phyloP scores from a whole-genome alignment of 2,888 invertebrate genomes.

The Oligia latruncula region DNA sequence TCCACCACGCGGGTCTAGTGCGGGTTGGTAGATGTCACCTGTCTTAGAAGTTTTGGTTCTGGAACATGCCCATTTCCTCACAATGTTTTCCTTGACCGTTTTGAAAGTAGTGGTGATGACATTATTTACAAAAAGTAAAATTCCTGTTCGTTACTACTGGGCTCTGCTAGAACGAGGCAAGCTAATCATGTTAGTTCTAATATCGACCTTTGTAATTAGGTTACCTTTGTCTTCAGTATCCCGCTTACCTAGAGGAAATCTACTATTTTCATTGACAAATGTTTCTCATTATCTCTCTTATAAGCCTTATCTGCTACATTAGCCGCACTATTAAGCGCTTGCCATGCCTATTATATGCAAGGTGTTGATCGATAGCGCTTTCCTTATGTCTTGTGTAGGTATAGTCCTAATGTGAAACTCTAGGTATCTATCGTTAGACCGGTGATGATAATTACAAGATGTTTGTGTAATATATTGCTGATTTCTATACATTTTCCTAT shows the following conservation, averaged over 20 bases:
- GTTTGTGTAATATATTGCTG: slow-evolving; percentile 3
- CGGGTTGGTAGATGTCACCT: no score
- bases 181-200: background rate
- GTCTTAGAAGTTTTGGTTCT: background rate
- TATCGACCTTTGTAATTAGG: background rate
- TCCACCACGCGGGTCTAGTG: no score
- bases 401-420: slow-evolving; percentile 10
- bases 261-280: slow-evolving; percentile 10
- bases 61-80: background rate
- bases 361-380: slow-evolving; percentile 28
- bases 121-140: background rate
- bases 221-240: background rate
- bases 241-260: background rate
- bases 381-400: slow-evolving; percentile 35
- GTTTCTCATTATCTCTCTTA: slow-evolving; percentile 14
- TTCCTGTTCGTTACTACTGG: background rate
- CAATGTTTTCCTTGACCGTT: background rate
- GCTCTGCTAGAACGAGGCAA: background rate
- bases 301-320: slow-evolving; percentile 29
- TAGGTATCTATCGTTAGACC: slow-evolving; percentile 31
- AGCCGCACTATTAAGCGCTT: background rate
- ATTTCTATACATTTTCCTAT: slow-evolving; percentile 8
- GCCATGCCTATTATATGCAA: slow-evolving; percentile 13
- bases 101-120: background rate
- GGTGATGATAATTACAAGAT: background rate